Evolutionary conservation across 2,888 invertebrate genomes (phyloP), one percentile per base, ranked within the genome.

Genomic region (Acanthococcus lagerstroemiae): DNA sequence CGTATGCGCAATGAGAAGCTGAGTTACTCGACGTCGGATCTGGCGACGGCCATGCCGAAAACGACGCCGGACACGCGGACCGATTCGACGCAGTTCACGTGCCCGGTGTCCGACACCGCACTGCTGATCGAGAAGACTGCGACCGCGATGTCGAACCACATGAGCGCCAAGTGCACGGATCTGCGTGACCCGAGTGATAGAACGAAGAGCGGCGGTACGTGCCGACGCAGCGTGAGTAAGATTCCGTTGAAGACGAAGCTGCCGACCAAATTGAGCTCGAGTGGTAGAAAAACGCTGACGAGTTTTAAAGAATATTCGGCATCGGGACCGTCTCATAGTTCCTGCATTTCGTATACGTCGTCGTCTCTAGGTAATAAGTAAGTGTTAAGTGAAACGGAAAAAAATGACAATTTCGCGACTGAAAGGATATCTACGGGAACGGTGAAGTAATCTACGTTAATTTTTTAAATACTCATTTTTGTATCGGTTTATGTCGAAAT

Each of bases 1-100:
- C 79, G 48, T 1, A 26, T 56, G 57, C 50, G 56, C 1, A 56
- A 48, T 25, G 37, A 46, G 9, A 66, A 66, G 27, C 48, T 57
- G 44, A 46, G 66, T 46, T 63, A 63, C 19, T 63, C 63, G 25
- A 52, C 63, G 19, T 50, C 50, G 30, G 63, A 63, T 24, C 37
- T 63, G 25, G 30, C 21, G 37, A 44, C 22, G 17, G n/a, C 37
- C 7, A 27, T 26, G 37, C 3, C n/a, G 55, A 7, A 4, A 3
- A 17, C n/a, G 3, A 58, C 22, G 2, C 5, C 17, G 9, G 17
- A 12, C 26, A 30, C 19, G 7, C 26, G 26, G 19, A 21, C 45
- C 24, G 52, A 52, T 3, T 61, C 61, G 3, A 50, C 22, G 22
- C 24, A 22, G n/a, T 27, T 27, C 30, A 26, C 63, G 21, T 52